These are phyloP conservation scores for Stegana nigrithorax DNA, from an alignment of 2,888 invertebrate species.

Conservation along the genomic window DNA sequence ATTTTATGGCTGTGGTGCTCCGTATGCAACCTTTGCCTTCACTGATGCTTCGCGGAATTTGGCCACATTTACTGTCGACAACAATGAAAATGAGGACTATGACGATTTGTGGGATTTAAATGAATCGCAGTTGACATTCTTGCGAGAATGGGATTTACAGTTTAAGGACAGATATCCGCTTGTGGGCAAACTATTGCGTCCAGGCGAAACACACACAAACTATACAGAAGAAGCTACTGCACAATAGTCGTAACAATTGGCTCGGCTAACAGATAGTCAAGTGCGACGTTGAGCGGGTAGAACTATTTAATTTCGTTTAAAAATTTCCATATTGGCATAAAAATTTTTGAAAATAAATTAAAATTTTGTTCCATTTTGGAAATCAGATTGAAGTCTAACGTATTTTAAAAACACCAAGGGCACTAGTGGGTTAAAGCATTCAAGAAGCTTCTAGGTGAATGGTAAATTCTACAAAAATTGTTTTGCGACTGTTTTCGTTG, in stretches of 20 bases:
- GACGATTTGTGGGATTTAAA: constrained; percentile 2
- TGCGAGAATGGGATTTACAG: constrained; percentile 8
- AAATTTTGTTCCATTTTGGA: too few species aligned
- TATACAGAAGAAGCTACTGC: not conserved
- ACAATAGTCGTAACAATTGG: not conserved
- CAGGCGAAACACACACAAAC: not conserved
- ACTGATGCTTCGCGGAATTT: constrained; percentile 15
- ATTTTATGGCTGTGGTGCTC: constrained; percentile 89
- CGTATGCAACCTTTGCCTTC: not conserved
- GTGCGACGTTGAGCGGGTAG: too few species aligned
- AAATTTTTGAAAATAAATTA: too few species aligned
- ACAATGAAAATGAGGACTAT: not conserved
- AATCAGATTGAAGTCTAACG: too few species aligned
- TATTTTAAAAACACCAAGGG: too few species aligned
- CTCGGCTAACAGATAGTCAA: too few species aligned
- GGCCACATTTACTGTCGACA: constrained; percentile 3
- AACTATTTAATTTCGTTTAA: too few species aligned
- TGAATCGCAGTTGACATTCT: not conserved
- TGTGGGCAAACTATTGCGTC: not conserved
- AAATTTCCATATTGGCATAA: too few species aligned
- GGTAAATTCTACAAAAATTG: not conserved
- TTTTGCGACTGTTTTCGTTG: too few species aligned
- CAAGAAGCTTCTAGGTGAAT: not conserved
- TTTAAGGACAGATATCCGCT: not conserved
- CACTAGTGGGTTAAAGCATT: too few species aligned